Conservation (phyloP, 2,797 vertebrate genomes). For the Mus minutoides region DNA sequence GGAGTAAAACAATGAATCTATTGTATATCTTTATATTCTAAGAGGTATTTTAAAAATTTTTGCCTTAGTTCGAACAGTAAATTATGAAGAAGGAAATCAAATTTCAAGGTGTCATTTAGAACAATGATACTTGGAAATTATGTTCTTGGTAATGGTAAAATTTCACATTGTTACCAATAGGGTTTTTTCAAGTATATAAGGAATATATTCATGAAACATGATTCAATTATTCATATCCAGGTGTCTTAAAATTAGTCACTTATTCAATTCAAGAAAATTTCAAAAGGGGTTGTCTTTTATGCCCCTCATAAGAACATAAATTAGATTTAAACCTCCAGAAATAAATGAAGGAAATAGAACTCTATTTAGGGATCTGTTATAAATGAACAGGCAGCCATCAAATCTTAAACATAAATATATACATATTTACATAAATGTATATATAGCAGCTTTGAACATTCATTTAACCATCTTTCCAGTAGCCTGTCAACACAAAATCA, state of each 20-base stretch:
- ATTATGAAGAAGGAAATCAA: not conserved
- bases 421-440: no score
- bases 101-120: not conserved
- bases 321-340: slow-evolving; percentile 39
- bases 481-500: slow-evolving; percentile 9
- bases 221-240: not conserved
- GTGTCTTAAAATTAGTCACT: not conserved
- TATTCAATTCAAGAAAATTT: slow-evolving; percentile 18
- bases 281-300: not conserved
- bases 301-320: not conserved
- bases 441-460: not conserved
- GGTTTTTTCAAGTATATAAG: not conserved
- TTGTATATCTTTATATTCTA: not conserved
- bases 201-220: not conserved
- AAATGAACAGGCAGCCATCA: not conserved
- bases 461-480: not conserved
- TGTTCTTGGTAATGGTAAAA: not conserved
- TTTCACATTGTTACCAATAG: not conserved
- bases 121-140: not conserved
- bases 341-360: slow-evolving; percentile 38
- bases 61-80: not conserved
- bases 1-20: not conserved
- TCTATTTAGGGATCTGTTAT: not conserved
- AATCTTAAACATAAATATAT: not conserved
- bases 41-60: not conserved